Evolutionary conservation across 92 coral and sea anemone genomes (phyloP).

Genomic region (Parazoanthus darwini): DNA sequence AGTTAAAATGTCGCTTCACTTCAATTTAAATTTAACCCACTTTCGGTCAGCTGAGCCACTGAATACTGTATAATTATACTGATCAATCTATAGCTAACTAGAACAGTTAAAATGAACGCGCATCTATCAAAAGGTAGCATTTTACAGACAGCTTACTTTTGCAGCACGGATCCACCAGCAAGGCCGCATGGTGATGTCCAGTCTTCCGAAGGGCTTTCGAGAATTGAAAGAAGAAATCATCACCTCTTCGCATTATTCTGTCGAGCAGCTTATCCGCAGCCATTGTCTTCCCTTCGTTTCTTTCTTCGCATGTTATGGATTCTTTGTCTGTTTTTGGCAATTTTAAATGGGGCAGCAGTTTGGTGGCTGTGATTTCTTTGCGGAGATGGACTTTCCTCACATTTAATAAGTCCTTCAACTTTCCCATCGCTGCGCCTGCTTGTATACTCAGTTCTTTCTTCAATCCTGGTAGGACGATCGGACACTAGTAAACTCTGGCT

Average conservation of each 20-base stretch:
- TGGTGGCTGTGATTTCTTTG: neutral
- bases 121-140: neutral
- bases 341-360: neutral
- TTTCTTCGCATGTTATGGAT: neutral
- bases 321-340: conserved; percentile 17
- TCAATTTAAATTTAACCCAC: too few relatives aligned
- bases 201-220: neutral
- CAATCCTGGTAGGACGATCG: neutral
- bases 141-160: neutral
- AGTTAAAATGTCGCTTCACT: too few relatives aligned
- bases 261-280: neutral
- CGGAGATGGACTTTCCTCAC: neutral
- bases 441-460: neutral
- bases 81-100: too few relatives aligned
- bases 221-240: neutral
- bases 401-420: neutral
- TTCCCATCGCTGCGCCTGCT: neutral
- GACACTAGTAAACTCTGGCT: too few relatives aligned
- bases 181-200: conserved; percentile 31
- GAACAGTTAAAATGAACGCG: neutral
- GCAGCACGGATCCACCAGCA: conserved; percentile 21
- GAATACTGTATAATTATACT: too few relatives aligned
- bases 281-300: neutral
- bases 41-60: too few relatives aligned
- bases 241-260: neutral